Conservation (phyloP, 30 jellyfish, hydroid and myxozoan species). For the Chrysaora quinquecirrha region DNA sequence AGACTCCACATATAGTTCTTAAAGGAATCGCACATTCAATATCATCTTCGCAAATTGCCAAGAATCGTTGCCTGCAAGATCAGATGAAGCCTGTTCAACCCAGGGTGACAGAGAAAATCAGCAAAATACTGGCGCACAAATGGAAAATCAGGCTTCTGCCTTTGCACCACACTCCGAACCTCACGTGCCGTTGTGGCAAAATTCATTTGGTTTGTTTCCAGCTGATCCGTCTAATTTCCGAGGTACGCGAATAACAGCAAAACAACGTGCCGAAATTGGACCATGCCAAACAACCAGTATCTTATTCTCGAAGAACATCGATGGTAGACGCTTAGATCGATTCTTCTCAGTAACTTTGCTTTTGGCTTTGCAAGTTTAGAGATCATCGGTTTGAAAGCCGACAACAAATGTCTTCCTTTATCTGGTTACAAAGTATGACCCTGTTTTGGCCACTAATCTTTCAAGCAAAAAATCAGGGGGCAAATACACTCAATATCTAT, state of each 20-base stretch:
- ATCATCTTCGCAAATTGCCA: conserved; percentile 9
- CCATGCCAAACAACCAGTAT: conserved; percentile 12
- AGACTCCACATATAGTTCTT: conserved; percentile 8
- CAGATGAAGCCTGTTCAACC: conserved; percentile 23
- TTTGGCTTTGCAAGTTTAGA: background rate
- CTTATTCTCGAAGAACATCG: conserved; percentile 5
- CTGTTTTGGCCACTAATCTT: background rate
- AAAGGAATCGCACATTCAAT: conserved; percentile 3
- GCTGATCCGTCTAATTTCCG: conserved; percentile 15
- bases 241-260: background rate
- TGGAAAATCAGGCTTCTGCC: conserved; percentile 13
- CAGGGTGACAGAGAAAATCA: background rate
- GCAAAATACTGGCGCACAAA: conserved; percentile 9
- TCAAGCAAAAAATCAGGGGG: background rate
- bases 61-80: conserved; percentile 21
- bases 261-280: conserved; percentile 6
- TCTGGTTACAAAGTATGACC: background rate
- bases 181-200: conserved; percentile 23
- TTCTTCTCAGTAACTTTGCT: background rate
- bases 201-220: conserved; percentile 10
- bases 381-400: background rate
- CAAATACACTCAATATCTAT: background rate
- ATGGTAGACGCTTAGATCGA: background rate
- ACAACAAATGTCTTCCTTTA: background rate
- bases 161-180: conserved; percentile 10